phyloP scores from a whole-genome alignment of 2,797 vertebrate species.

The Macropus fuliginosus region DNA sequence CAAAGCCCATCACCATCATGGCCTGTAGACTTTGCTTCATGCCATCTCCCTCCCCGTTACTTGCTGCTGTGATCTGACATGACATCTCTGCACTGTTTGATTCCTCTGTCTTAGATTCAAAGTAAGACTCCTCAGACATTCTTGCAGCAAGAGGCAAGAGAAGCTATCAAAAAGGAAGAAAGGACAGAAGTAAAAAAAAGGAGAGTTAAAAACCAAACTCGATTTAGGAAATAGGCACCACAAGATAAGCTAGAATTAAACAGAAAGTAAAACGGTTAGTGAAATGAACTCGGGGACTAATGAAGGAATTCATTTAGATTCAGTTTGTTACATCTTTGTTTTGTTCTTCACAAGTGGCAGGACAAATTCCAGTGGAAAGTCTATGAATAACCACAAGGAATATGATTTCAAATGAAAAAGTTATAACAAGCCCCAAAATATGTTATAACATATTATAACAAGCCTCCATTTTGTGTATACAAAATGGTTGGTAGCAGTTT shows the following conservation, averaged over 20 bases:
- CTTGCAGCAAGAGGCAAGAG: slow-evolving; percentile 93
- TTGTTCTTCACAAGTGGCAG: slow-evolving; percentile 68
- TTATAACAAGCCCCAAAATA: slow-evolving; percentile 36
- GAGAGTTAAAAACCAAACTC: slow-evolving; percentile 88
- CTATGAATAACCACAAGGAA: slow-evolving; percentile 75
- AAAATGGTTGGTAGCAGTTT: slow-evolving; percentile 63
- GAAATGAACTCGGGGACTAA: slow-evolving; percentile 75
- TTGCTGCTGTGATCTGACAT: slow-evolving; percentile 93
- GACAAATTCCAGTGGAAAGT: slow-evolving; percentile 72
- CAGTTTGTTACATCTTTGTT: slow-evolving; percentile 56
- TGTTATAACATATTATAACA: slow-evolving; percentile 18
- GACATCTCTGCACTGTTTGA: slow-evolving; percentile 95
- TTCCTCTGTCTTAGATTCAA: slow-evolving; percentile 95
- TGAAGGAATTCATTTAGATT: slow-evolving; percentile 74
- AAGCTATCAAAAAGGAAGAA: slow-evolving; percentile 90
- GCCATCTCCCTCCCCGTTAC: slow-evolving; percentile 93
- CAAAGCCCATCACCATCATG: slow-evolving; percentile 94
- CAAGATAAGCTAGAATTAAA: slow-evolving; percentile 84
- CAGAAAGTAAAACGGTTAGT: slow-evolving; percentile 85
- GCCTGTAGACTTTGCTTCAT: slow-evolving; percentile 91
- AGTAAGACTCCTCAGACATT: slow-evolving; percentile 94
- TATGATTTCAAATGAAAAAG: slow-evolving; percentile 73
- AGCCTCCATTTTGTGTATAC: slow-evolving; percentile 68
- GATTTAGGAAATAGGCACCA: slow-evolving; percentile 85
- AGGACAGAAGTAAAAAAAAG: slow-evolving; percentile 87